Conservation (phyloP, 1,140 invertebrate species). For the Drosophila nannoptera region DNA sequence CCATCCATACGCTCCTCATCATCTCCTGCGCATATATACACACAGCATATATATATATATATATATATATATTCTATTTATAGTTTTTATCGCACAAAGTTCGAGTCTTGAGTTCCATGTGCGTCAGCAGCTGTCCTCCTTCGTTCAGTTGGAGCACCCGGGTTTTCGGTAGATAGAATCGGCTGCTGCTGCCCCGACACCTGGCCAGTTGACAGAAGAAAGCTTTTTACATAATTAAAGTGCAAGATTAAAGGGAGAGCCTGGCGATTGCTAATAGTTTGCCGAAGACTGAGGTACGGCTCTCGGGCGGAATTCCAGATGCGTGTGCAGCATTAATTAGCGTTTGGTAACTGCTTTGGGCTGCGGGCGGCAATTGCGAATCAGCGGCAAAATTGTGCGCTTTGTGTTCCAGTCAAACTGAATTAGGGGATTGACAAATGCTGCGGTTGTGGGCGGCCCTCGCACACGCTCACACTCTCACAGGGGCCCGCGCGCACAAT, state of each 20-base stretch:
- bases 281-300: no score
- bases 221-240: slow-evolving; percentile 4
- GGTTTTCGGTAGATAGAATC: no score
- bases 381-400: slow-evolving; percentile 63
- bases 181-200: background rate
- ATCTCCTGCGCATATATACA: no score
- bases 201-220: background rate
- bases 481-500: background rate
- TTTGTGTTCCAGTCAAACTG: slow-evolving; percentile 58
- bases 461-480: slow-evolving; percentile 1
- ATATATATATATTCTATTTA: no score
- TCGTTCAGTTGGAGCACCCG: no score
- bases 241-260: background rate
- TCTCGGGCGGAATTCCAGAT: no score
- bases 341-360: slow-evolving; percentile 9
- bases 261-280: background rate
- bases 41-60: no score
- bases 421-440: slow-evolving; percentile 60
- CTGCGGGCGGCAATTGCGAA: slow-evolving; percentile 57
- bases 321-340: no score
- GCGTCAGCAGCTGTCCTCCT: no score
- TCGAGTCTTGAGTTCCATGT: no score
- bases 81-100: no score
- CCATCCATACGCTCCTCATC: no score
- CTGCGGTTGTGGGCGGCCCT: slow-evolving; percentile 18